Evolutionary conservation across 2,113 vertebrate genomes (phyloP).

Genomic region (Grallaria varia): DNA sequence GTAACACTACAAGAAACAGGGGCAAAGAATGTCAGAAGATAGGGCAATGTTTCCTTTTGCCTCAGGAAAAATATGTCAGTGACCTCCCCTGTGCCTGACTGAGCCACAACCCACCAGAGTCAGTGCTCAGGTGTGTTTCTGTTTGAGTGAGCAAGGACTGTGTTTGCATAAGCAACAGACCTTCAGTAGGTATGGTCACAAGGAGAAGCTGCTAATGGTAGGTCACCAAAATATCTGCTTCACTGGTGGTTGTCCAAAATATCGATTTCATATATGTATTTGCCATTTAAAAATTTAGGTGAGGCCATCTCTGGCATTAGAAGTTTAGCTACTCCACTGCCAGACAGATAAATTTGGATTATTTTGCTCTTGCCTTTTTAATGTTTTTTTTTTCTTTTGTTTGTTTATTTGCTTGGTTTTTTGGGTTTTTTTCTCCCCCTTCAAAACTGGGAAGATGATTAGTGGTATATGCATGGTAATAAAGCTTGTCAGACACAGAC

Average conservation of each 20-base stretch:
- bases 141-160: neutral
- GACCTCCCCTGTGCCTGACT: neutral
- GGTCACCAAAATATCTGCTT: neutral
- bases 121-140: neutral
- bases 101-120: neutral
- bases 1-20: neutral
- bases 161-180: neutral
- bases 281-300: neutral
- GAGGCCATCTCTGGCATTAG: neutral
- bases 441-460: constrained; percentile 12
- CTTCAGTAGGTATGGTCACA: neutral
- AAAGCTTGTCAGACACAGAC: constrained; percentile 39
- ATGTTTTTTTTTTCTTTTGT: neutral
- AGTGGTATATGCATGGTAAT: constrained; percentile 24
- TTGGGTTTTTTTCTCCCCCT: too few relatives aligned
- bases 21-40: neutral
- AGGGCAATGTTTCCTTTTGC: neutral
- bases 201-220: neutral
- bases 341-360: neutral
- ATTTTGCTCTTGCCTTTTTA: neutral
- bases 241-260: neutral
- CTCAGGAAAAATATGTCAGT: neutral
- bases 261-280: fast-evolving
- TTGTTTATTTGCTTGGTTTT: too few relatives aligned
- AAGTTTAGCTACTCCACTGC: neutral